Percentiles rank a stretch among this genome's conserved stretches.
phyloP scores from a whole-genome alignment of 2,113 vertebrate species.

The Tamias sibiricus region DNA sequence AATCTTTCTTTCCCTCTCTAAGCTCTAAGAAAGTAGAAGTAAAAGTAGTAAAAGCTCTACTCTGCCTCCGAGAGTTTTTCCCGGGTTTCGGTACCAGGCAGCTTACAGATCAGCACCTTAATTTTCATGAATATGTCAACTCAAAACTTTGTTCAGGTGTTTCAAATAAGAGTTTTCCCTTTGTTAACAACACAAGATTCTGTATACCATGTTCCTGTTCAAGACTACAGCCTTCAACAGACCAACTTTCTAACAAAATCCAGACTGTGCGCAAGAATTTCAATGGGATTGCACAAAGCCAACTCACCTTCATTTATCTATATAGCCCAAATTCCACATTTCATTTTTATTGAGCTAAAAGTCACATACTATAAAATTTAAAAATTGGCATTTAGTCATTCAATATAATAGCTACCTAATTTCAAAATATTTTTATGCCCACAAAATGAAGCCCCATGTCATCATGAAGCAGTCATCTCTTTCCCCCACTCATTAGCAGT shows the following conservation, averaged over 20 bases:
- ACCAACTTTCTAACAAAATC: not conserved
- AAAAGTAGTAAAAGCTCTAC: too few species aligned
- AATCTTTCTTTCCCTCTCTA: too few species aligned
- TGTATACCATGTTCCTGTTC: not conserved
- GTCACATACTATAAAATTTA: not conserved
- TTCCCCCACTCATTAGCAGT: not conserved
- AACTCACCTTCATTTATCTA: not conserved
- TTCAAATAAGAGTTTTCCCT: not conserved
- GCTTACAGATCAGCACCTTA: not conserved
- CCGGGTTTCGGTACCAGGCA: too few species aligned
- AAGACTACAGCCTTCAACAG: not conserved
- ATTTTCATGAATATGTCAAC: not conserved
- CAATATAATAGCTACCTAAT: not conserved
- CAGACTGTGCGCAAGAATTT: not conserved
- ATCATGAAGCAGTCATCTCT: not conserved
- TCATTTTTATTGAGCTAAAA: not conserved
- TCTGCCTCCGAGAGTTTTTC: too few species aligned
- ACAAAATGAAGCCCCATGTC: not conserved
- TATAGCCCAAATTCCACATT: not conserved
- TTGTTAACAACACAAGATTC: not conserved
- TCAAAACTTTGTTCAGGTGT: not conserved
- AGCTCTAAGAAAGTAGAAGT: too few species aligned
- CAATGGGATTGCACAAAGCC: not conserved
- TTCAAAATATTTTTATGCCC: not conserved
- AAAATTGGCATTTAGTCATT: not conserved